These are phyloP conservation scores for Antechinus flavipes DNA, from an alignment of 2,113 vertebrate genomes.

Conservation along the genomic window DNA sequence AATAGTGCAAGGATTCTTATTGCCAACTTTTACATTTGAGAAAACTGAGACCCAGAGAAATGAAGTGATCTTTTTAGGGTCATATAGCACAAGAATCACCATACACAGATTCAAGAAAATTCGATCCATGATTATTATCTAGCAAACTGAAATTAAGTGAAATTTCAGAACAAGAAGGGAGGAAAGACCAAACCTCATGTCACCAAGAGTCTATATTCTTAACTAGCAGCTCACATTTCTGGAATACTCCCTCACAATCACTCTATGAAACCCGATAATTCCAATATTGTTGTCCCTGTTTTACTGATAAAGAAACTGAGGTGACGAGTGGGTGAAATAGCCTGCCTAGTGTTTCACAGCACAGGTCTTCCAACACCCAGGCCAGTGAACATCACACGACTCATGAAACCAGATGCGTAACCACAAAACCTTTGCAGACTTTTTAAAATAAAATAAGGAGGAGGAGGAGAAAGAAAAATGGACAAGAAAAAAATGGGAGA, in stretches of 20 bases:
- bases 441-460: not conserved
- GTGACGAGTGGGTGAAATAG: not conserved
- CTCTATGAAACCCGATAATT: not conserved
- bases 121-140: not conserved
- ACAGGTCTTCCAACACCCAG: not conserved
- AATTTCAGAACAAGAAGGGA: not conserved
- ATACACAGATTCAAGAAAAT: not conserved
- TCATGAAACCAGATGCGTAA: not conserved
- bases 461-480: not conserved
- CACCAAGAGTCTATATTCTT: not conserved
- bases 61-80: no score
- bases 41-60: not conserved
- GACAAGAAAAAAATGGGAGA: not conserved
- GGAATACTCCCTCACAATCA: not conserved
- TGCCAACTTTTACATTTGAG: not conserved
- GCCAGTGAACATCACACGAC: not conserved
- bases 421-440: not conserved
- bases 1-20: not conserved
- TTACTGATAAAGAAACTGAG: not conserved
- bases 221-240: not conserved
- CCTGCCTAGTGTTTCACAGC: not conserved
- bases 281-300: not conserved
- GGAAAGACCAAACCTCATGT: not conserved
- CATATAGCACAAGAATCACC: not conserved
- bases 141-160: not conserved